Evolutionary conservation across 2,113 vertebrate species (phyloP).

Genomic region (Amphiprion ocellaris): DNA sequence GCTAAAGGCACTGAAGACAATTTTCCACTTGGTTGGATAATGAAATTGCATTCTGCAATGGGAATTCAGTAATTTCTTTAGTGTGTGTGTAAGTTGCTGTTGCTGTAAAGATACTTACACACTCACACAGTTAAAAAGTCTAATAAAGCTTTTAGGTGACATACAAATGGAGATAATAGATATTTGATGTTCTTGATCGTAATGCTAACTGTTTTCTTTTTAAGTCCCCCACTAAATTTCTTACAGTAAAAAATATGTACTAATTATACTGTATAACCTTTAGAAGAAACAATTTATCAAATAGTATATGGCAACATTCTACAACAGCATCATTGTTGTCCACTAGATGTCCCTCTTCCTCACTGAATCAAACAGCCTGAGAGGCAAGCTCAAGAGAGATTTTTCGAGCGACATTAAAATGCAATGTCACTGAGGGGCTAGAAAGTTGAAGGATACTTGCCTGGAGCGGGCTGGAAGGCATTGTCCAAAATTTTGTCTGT

Average conservation of each 20-base stretch:
- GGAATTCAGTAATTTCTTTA: neutral
- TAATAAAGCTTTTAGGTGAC: too few species aligned
- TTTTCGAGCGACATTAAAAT: conserved; percentile 2
- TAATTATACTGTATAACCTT: neutral
- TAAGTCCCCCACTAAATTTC: neutral
- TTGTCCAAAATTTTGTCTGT: conserved; percentile 89
- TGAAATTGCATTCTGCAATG: neutral
- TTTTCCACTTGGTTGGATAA: neutral
- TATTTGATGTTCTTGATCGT: too few species aligned
- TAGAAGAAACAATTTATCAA: neutral
- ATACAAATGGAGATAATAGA: too few species aligned
- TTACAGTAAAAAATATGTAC: neutral
- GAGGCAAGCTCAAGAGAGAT: neutral
- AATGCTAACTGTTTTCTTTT: too few species aligned
- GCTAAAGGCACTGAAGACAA: neutral
- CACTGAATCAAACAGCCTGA: neutral
- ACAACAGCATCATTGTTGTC: conserved; percentile 9
- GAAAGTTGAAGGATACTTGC: conserved; percentile 66
- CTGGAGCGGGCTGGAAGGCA: conserved; percentile 90
- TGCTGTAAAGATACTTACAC: neutral
- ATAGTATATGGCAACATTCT: neutral
- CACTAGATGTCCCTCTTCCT: conserved; percentile 68
- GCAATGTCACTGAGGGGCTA: neutral
- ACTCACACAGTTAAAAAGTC: too few species aligned
- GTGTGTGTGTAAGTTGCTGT: neutral